phyloP scores from a whole-genome alignment of 2,888 invertebrate genomes.

The Scaptodrosophila latifasciaeformis region DNA sequence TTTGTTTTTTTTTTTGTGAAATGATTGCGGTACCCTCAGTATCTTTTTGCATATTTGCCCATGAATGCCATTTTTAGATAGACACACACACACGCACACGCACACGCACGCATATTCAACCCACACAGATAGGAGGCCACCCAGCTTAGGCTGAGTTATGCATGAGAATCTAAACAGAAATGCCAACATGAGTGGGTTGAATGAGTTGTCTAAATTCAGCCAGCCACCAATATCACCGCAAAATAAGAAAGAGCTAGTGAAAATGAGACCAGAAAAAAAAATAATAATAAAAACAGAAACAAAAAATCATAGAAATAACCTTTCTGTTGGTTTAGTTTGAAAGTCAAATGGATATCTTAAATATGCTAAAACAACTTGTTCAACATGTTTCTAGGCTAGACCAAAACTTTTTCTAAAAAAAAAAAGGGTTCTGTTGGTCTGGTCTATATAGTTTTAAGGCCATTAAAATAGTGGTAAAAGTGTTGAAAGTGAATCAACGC shows the following conservation, averaged over 20 bases:
- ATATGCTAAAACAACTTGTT: neutral
- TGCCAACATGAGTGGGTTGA: too few species aligned
- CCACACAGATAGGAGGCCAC: constrained; percentile 10
- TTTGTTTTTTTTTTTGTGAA: constrained; percentile 34
- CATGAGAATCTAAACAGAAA: constrained; percentile 24
- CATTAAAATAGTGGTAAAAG: too few species aligned
- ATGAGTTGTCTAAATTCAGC: too few species aligned
- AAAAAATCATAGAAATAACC: too few species aligned
- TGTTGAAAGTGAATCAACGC: neutral
- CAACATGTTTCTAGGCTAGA: neutral
- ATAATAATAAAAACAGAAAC: too few species aligned
- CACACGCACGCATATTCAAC: neutral
- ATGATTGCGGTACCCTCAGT: constrained; percentile 34
- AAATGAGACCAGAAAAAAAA: too few species aligned
- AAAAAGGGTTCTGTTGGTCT: too few species aligned
- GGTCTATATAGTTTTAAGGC: too few species aligned
- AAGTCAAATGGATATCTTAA: constrained; percentile 11
- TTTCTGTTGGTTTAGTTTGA: too few species aligned
- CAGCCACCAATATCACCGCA: too few species aligned
- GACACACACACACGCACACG: neutral
- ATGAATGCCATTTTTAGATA: constrained; percentile 54
- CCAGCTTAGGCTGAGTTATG: constrained; percentile 39
- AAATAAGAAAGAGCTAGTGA: too few species aligned
- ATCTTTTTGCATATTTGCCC: constrained; percentile 56
- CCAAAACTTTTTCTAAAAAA: too few species aligned